A percentile compares a stretch with the other conserved stretches of the same genome.
phyloP scores from a whole-genome alignment of 2,113 vertebrate genomes.

The Chinchilla lanigera region DNA sequence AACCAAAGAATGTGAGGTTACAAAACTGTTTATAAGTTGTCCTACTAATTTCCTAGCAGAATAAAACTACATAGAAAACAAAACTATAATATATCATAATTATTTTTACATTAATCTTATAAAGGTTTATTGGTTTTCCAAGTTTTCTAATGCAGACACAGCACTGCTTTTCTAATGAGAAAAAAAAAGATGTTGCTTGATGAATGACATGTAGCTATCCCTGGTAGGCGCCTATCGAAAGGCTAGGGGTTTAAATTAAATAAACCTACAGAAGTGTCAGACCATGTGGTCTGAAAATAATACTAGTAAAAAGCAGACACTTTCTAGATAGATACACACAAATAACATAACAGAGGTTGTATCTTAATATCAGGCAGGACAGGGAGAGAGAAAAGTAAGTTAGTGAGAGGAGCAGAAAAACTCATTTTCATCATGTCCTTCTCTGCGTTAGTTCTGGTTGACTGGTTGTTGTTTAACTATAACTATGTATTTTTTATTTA shows the following conservation, averaged over 20 bases:
- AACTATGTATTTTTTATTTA: too few relatives aligned
- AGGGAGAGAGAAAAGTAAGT: not conserved
- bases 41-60: not conserved
- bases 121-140: not conserved
- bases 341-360: not conserved
- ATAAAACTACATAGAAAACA: not conserved
- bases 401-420: not conserved
- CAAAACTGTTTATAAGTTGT: not conserved
- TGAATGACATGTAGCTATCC: not conserved
- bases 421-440: too few relatives aligned
- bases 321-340: not conserved
- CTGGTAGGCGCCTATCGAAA: not conserved
- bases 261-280: not conserved
- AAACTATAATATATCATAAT: not conserved
- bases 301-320: not conserved
- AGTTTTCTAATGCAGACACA: not conserved
- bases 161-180: not conserved
- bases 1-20: not conserved
- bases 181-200: not conserved
- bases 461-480: too few relatives aligned
- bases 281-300: not conserved
- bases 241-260: not conserved
- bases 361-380: not conserved
- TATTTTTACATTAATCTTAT: not conserved
- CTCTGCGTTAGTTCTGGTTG: too few relatives aligned